Percentiles rank a stretch among this genome's conserved stretches.
Evolutionary conservation across 2,113 vertebrate species (phyloP).

Genomic region (Pachyramphus minor): DNA sequence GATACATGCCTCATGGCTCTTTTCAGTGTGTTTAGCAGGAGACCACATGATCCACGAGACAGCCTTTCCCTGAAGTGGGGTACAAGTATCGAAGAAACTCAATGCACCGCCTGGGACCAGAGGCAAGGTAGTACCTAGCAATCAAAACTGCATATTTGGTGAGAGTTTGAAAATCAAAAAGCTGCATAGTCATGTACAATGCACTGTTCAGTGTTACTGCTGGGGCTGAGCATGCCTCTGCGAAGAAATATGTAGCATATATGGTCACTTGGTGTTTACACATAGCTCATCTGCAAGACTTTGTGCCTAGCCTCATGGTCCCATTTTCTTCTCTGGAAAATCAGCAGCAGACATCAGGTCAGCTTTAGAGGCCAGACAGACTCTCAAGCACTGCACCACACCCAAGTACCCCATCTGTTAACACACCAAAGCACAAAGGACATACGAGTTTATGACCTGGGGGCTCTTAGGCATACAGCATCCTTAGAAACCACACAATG

Average conservation of each 20-base stretch:
- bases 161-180: not conserved
- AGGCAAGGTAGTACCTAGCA: not conserved
- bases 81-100: not conserved
- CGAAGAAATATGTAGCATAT: not conserved
- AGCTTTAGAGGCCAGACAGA: not conserved
- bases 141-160: not conserved
- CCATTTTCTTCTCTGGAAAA: not conserved
- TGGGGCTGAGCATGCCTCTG: not conserved
- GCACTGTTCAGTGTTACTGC: not conserved
- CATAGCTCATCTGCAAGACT: not conserved
- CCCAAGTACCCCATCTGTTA: not conserved
- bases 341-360: not conserved
- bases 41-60: rapidly evolving
- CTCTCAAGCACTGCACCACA: not conserved
- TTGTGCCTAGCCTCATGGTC: not conserved
- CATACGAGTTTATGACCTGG: not conserved
- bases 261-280: not conserved
- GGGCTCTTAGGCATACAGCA: not conserved
- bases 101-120: not conserved
- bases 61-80: not conserved
- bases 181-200: not conserved
- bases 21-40: not conserved
- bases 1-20: not conserved
- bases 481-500: not conserved
- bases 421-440: not conserved